Evolutionary conservation across 2,888 invertebrate species (phyloP).

Genomic region (Eupithecia inturbata): DNA sequence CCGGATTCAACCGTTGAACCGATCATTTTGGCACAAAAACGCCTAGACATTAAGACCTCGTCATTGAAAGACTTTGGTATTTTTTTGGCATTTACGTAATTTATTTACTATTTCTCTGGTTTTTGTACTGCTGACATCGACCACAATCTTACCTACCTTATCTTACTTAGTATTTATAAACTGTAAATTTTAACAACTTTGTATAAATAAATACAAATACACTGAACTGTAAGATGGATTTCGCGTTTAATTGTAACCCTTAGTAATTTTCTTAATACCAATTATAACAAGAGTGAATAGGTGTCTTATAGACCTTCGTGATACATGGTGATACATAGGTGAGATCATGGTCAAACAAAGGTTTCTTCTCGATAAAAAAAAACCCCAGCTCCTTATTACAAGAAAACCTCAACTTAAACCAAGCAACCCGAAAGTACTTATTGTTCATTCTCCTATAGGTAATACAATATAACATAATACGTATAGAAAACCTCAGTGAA

Average conservation of each 20-base stretch:
- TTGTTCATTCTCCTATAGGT: not conserved
- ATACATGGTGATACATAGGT: no score
- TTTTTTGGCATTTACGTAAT: not conserved
- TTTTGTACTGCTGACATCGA: not conserved
- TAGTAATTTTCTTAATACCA: not conserved
- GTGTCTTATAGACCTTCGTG: not conserved
- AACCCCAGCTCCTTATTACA: not conserved
- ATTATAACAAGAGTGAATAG: not conserved
- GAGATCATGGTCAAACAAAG: no score
- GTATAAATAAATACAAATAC: no score
- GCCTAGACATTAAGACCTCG: not conserved
- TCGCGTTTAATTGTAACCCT: not conserved
- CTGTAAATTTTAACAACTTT: no score
- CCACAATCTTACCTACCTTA: no score
- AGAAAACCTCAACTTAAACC: not conserved
- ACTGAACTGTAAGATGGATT: no score
- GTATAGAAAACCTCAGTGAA: constrained; percentile 19
- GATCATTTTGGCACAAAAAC: not conserved
- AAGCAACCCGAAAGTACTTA: not conserved
- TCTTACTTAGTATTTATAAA: no score
- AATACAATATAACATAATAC: not conserved
- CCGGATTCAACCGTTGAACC: not conserved
- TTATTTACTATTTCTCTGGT: not conserved
- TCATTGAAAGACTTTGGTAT: not conserved
- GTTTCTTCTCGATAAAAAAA: not conserved